Evolutionary conservation across 2,113 vertebrate species (phyloP).

Genomic region (Oenanthe oenanthe): DNA sequence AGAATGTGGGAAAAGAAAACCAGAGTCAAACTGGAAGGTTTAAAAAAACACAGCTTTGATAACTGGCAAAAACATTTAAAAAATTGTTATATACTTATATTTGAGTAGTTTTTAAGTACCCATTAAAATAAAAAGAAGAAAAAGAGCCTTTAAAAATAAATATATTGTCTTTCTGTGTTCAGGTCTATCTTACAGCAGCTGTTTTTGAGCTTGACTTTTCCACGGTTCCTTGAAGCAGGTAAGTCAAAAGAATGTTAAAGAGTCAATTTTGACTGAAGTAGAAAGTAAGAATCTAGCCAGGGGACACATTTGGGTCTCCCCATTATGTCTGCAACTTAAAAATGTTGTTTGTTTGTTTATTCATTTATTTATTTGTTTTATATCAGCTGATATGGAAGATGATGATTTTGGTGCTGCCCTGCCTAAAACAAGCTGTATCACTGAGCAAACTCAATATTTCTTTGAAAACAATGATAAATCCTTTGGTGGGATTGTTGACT

Average conservation of each 20-base stretch:
- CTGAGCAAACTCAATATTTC: conserved; percentile 98
- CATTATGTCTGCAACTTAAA: not conserved
- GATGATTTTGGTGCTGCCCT: conserved; percentile 87
- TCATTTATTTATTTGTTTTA: not conserved
- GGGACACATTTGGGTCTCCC: not conserved
- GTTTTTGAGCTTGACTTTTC: conserved; percentile 87
- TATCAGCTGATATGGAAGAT: conserved; percentile 86
- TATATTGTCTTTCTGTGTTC: conserved; percentile 38
- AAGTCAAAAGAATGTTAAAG: conserved; percentile 55
- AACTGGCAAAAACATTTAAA: not conserved
- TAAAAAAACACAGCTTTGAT: not conserved
- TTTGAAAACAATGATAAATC: conserved; percentile 92
- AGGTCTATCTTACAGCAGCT: conserved; percentile 97
- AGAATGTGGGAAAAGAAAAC: not conserved
- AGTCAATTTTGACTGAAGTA: conserved; percentile 22
- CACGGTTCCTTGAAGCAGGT: conserved; percentile 89
- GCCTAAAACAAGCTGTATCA: conserved; percentile 97
- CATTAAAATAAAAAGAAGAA: not conserved
- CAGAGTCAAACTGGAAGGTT: not conserved
- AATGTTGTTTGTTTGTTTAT: not conserved
- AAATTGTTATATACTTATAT: not conserved
- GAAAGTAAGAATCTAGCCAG: conserved; percentile 19
- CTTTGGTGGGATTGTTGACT: conserved; percentile 90
- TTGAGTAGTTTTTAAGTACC: not conserved
- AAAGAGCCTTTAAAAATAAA: not conserved